Base-by-base conservation (phyloP, 1,140 invertebrate genomes). In the Diabrotica undecimpunctata region DNA sequence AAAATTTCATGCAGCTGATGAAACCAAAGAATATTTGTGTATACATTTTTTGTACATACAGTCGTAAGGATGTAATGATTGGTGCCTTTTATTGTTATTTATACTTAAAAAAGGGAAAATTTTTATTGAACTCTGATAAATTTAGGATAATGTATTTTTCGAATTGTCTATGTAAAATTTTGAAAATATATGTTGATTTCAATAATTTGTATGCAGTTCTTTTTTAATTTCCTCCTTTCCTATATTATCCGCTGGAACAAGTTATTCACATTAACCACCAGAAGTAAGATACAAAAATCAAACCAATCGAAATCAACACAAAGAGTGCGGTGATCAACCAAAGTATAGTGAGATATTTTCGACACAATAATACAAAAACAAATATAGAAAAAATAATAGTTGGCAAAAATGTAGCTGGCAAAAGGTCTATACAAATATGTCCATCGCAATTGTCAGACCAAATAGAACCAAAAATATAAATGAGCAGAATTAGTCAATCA, bases 1-100 rank as follows among this genome's bases (percentile, higher is more conserved):
- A 73, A 75, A 76, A 75, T 69, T 72, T 74, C 75, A 75, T 76
- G 70, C 75, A 76, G 75, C 75, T 76, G 64, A 56, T 56, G 73
- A 72, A 72, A 73, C 74, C 74, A 76, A 76, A 76, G 74, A 25
- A 76, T 66, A 53, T 69, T 64, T 69, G 7, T 64, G 46, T 57
- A 64, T 64, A 14, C 10, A 41, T 38, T 38, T 14, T 53, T 54
- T 62, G 61, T 62, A 62, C 38, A 62, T 62, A 62, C 52, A 54
- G n/a, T 61, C 35, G 10, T 53, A 53, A 61, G 53, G 54, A 10
- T 54, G 61, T 62, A 62, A 41, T 54, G 46, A 12, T 54, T 46
- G 61, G 61, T 62, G 61, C 61, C 61, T 62, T 62, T 54, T 36
- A 62, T 54, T 54, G 61, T 62, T 62, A 54, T 54, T 54, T 37